Evolutionary conservation across 1,140 invertebrate genomes (phyloP).

Genomic region (Dreissena rostriformis): DNA sequence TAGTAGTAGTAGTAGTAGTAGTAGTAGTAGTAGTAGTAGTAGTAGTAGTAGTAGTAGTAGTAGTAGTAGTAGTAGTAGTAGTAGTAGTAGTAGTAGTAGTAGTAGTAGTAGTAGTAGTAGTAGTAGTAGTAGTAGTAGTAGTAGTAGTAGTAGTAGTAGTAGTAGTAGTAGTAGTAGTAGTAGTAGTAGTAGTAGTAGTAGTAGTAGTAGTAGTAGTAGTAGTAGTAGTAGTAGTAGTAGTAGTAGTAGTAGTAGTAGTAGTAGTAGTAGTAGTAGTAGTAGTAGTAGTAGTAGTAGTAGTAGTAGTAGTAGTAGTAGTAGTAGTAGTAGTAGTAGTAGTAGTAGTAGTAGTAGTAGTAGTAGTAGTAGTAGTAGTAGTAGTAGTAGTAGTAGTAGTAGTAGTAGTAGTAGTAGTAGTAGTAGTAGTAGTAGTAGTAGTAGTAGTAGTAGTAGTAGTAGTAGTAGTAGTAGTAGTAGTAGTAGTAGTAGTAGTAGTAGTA

Average conservation of each 20-base stretch:
- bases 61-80: slow-evolving; percentile 1
- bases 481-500: slow-evolving; percentile 8
- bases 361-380: slow-evolving; percentile 8
- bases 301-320: slow-evolving; percentile 8
- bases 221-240: slow-evolving; percentile 7
- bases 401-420: slow-evolving; percentile 7
- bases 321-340: slow-evolving; percentile 7
- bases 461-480: slow-evolving; percentile 7
- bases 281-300: slow-evolving; percentile 7
- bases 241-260: slow-evolving; percentile 8
- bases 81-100: slow-evolving; percentile 4
- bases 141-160: background rate
- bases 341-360: slow-evolving; percentile 7
- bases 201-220: slow-evolving; percentile 7
- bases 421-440: slow-evolving; percentile 8
- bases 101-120: background rate
- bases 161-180: slow-evolving; percentile 4
- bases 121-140: background rate
- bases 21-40: slow-evolving; percentile 4
- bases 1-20: slow-evolving; percentile 8
- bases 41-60: slow-evolving; percentile 4
- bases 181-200: slow-evolving; percentile 8
- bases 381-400: slow-evolving; percentile 7
- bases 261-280: slow-evolving; percentile 7
- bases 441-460: slow-evolving; percentile 7